phyloP scores from a whole-genome alignment of 2,888 invertebrate genomes.

The Dynastes grantii region DNA sequence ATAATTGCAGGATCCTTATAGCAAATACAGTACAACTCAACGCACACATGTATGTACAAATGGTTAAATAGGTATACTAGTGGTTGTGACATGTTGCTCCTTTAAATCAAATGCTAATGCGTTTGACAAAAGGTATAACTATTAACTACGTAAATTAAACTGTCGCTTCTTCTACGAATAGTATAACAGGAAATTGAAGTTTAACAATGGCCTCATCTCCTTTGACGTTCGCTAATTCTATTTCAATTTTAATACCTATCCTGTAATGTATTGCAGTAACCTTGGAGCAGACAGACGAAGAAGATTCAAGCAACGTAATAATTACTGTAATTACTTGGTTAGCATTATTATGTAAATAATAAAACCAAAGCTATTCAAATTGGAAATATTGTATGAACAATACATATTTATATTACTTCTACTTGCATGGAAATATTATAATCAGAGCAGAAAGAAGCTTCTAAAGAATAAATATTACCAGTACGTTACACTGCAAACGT shows the following conservation, averaged over 20 bases:
- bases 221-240: slow-evolving; percentile 24
- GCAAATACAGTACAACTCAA: not conserved
- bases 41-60: not conserved
- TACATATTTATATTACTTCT: too few relatives aligned
- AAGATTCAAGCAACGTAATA: slow-evolving; percentile 26
- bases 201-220: slow-evolving; percentile 39
- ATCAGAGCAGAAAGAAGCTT: too few relatives aligned
- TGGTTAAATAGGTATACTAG: not conserved
- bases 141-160: slow-evolving; percentile 4
- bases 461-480: too few relatives aligned
- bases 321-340: slow-evolving; percentile 32
- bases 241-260: slow-evolving; percentile 31
- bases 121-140: slow-evolving; percentile 14
- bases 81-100: not conserved
- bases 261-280: slow-evolving; percentile 31
- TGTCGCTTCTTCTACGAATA: slow-evolving; percentile 17
- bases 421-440: not conserved
- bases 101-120: slow-evolving; percentile 9
- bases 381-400: too few relatives aligned
- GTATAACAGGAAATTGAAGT: slow-evolving; percentile 41
- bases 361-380: not conserved
- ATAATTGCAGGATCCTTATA: not conserved
- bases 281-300: slow-evolving; percentile 18
- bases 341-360: not conserved
- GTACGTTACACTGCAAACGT: too few relatives aligned